Evolutionary conservation across 2,113 vertebrate genomes (phyloP).

Genomic region (Cyprinus carpio): DNA sequence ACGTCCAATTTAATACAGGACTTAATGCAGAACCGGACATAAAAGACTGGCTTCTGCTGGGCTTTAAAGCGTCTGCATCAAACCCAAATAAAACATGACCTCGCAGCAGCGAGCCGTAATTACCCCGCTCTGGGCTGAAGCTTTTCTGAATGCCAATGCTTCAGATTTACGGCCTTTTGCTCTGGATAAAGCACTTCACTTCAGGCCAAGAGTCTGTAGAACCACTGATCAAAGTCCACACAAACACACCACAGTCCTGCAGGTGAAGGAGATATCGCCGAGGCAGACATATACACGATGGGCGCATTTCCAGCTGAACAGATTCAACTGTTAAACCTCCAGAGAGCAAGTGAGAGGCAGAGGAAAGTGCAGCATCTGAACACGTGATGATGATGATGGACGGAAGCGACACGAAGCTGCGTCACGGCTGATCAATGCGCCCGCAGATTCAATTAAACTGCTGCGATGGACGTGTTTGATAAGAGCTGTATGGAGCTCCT

Average conservation of each 20-base stretch:
- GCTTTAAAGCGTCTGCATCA: neutral
- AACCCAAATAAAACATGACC: neutral
- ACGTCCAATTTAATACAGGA: too few relatives aligned
- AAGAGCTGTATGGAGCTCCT: neutral
- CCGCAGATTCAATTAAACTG: neutral
- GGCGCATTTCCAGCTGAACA: too few relatives aligned
- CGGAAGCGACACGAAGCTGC: neutral
- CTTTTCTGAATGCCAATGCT: too few relatives aligned
- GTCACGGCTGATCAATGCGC: neutral
- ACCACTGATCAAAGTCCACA: neutral
- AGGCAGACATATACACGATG: too few relatives aligned
- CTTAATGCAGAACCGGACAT: too few relatives aligned
- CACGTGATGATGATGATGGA: neutral
- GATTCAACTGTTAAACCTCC: too few relatives aligned
- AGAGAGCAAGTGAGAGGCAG: too few relatives aligned
- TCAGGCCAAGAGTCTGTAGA: neutral
- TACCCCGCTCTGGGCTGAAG: too few relatives aligned
- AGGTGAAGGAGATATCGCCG: neutral
- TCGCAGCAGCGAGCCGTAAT: too few relatives aligned
- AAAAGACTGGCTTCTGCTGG: too few relatives aligned
- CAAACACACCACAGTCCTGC: neutral
- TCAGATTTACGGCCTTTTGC: too few relatives aligned
- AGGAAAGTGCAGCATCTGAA: too few relatives aligned
- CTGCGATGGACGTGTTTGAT: neutral
- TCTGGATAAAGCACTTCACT: neutral